Conservation (phyloP, 2,113 vertebrate genomes). For the Chauna torquata region DNA sequence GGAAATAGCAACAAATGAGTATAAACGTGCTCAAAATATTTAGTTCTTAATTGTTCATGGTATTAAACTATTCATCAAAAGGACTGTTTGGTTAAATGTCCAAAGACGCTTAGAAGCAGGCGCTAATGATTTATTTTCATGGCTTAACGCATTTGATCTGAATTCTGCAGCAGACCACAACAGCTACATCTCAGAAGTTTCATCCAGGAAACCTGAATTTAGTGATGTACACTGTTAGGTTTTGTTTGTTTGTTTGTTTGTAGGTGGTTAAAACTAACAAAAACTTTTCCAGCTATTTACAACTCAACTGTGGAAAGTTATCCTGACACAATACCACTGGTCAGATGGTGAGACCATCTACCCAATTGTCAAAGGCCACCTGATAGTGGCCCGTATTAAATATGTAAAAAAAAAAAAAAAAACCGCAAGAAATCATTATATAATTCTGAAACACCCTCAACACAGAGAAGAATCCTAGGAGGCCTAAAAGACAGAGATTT, state of each 20-base stretch:
- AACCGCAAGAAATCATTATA: not conserved
- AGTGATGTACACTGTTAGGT: not conserved
- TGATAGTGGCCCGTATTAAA: not conserved
- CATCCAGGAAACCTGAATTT: not conserved
- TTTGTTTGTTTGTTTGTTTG: not conserved
- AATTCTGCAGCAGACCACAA: not conserved
- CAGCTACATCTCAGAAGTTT: not conserved
- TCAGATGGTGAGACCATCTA: not conserved
- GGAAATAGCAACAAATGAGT: not conserved
- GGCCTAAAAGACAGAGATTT: not conserved
- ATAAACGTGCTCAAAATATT: not conserved
- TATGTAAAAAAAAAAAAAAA: not conserved
- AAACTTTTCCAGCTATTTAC: not conserved
- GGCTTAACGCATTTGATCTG: not conserved
- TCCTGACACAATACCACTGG: not conserved
- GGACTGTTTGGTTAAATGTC: not conserved
- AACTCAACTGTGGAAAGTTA: not conserved
- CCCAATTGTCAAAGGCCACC: not conserved
- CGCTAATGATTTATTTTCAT: not conserved
- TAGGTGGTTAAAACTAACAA: not conserved
- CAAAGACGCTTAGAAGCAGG: not conserved
- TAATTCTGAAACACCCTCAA: not conserved
- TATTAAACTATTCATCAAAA: not conserved
- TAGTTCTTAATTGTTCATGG: not conserved
- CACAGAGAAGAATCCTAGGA: not conserved